Base-by-base conservation (phyloP, 2,113 vertebrate genomes). In the Boleophthalmus pectinirostris region DNA sequence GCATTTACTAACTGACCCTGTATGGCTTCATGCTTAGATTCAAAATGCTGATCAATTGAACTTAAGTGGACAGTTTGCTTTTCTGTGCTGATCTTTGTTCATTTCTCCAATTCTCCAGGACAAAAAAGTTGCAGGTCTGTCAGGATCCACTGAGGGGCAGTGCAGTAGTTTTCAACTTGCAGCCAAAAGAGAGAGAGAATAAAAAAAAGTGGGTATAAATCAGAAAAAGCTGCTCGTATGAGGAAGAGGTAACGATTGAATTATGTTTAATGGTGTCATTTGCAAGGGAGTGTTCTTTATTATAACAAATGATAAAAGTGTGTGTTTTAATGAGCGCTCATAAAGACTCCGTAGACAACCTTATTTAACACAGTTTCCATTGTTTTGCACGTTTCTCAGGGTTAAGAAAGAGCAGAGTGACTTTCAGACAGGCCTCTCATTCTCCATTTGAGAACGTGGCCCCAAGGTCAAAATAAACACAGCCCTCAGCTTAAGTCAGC, bases 101-200 rank as follows among this genome's bases (percentile, higher is more conserved):
- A 49, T 71, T 57, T 25, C 12, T 16, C 1, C 12, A 66, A 43
- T 53, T 57, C 58, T 21, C n/a, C n/a, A 10, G 66, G 16, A 33
- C 12, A 1, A n/a, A 20, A 64, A 64, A 64, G 29, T 64, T 87
- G 84, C 82, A 84, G 75, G 61, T 68, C 68, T 71, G 0, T 12
- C 8, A 56, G 63, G 89, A 66, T 82, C 95, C 97, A 96, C 95
- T 94, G 93, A 94, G 94, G 93, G 95, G 91, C 97, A 96, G 94
- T 94, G 95, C 95, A 91, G 94, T 94, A 95, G 94, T 93, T 94
- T 87, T 80, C 84, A 89, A 79, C 77, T 58, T 20, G 79, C 47
- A 45, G 53, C n/a, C 20, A 6, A 68, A 8, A 33, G 58, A 61
- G 64, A 84, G 67, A 76, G 82, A 78, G 87, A 85, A 78, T 84